A percentile compares a stretch with the other conserved stretches of the same genome.
phyloP scores from a whole-genome alignment of 2,888 invertebrate genomes.

The Andrena marginata region DNA sequence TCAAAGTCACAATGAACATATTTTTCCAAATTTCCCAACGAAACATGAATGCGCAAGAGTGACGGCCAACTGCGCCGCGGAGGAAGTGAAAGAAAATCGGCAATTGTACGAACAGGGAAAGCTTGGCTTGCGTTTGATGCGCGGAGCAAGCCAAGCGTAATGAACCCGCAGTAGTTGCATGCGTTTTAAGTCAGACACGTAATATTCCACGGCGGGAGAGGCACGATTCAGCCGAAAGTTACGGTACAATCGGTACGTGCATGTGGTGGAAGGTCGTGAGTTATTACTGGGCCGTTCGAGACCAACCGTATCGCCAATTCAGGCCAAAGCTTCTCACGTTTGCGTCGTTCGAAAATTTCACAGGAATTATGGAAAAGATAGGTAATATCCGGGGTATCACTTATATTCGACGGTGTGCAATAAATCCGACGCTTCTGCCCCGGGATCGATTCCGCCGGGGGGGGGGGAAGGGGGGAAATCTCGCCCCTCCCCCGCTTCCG shows the following conservation, averaged over 20 bases:
- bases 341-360: slow-evolving; percentile 9
- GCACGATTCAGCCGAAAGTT: slow-evolving; percentile 51
- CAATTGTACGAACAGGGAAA: background rate
- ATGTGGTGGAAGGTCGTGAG: slow-evolving; percentile 45
- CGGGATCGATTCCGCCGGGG: background rate
- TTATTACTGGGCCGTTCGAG: slow-evolving; percentile 51
- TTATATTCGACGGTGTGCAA: background rate
- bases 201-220: slow-evolving; percentile 51
- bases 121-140: slow-evolving; percentile 45
- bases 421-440: background rate
- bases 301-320: slow-evolving; percentile 58
- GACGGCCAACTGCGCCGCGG: background rate
- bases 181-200: slow-evolving; percentile 64
- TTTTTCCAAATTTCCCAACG: too few relatives aligned
- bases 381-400: background rate
- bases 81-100: background rate
- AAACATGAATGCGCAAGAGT: too few relatives aligned
- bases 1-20: too few relatives aligned
- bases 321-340: slow-evolving; percentile 20
- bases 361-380: slow-evolving; percentile 1
- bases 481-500: too few relatives aligned
- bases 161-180: slow-evolving; percentile 56
- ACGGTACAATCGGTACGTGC: slow-evolving; percentile 54
- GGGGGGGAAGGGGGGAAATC: too few relatives aligned
- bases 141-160: slow-evolving; percentile 58